Conservation (phyloP, 2,888 invertebrate genomes). For the Kuschelorhynchus macadamiae region DNA sequence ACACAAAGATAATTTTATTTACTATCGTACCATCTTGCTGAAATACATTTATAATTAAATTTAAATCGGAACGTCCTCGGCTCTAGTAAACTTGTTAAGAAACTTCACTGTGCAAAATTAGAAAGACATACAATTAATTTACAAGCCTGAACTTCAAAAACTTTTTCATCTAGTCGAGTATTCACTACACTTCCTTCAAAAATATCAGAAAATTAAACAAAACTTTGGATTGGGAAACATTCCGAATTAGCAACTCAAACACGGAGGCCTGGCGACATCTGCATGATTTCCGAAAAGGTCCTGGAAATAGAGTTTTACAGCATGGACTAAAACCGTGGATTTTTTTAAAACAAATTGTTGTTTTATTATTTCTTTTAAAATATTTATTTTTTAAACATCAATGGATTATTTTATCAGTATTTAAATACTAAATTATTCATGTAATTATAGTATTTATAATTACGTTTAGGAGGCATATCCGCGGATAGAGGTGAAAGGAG, state of each 20-base stretch:
- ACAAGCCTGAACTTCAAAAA: conserved; percentile 33
- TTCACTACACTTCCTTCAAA: conserved; percentile 34
- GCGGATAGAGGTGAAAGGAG: no score
- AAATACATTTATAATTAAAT: conserved; percentile 36
- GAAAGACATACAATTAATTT: conserved; percentile 48
- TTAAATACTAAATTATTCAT: no score
- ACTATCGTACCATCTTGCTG: conserved; percentile 6
- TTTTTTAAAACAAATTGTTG: no score
- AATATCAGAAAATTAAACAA: conserved; percentile 44
- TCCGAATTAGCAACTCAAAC: conserved; percentile 41
- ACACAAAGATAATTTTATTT: conserved; percentile 23
- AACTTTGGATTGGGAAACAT: conserved; percentile 22
- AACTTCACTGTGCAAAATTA: conserved; percentile 40
- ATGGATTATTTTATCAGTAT: no score
- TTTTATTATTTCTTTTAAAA: no score
- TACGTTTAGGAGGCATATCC: no score
- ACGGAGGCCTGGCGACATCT: conserved; percentile 19
- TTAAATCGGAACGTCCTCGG: conserved; percentile 26
- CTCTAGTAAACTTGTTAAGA: conserved; percentile 38
- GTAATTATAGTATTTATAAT: no score
- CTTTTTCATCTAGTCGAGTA: conserved; percentile 44
- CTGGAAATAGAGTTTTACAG: no score
- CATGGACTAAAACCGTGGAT: no score
- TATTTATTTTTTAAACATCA: no score
- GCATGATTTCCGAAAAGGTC: conserved; percentile 18